phyloP scores from a whole-genome alignment of 2,888 invertebrate species.

The Megamerina dolium region DNA sequence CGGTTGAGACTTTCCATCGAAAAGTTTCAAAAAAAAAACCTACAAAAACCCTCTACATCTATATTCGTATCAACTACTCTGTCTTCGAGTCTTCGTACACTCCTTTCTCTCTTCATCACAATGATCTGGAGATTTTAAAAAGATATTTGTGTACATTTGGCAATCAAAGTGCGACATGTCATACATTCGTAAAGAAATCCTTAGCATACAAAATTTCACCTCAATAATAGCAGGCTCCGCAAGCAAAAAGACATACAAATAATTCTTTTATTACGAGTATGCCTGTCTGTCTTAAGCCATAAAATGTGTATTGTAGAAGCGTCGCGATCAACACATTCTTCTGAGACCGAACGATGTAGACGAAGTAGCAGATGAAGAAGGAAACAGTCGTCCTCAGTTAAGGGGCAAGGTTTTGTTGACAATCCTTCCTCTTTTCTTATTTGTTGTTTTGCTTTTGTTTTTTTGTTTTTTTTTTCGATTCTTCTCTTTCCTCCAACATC shows the following conservation, averaged over 20 bases:
- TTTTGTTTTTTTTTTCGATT: background rate
- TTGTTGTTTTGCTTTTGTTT: background rate
- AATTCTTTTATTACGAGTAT: background rate
- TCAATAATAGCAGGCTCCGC: background rate
- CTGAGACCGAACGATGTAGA: no score
- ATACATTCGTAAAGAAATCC: slow-evolving; percentile 5
- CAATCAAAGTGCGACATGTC: slow-evolving; percentile 23
- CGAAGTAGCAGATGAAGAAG: background rate
- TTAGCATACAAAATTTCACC: background rate
- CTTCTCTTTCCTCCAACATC: no score
- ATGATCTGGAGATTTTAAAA: no score
- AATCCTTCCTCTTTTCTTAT: background rate
- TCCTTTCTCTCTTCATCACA: no score
- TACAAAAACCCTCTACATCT: no score
- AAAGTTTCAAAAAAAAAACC: no score
- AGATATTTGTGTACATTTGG: no score
- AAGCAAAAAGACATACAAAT: background rate
- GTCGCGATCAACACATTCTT: slow-evolving; percentile 1
- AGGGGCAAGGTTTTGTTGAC: slow-evolving; percentile 3
- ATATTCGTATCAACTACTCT: no score
- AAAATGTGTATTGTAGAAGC: background rate
- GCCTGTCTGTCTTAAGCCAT: background rate
- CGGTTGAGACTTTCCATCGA: no score
- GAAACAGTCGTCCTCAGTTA: background rate
- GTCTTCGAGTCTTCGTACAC: no score